These are phyloP conservation scores for Hyperopisus bebe DNA, from an alignment of 2,113 vertebrate species.

Conservation along the genomic window DNA sequence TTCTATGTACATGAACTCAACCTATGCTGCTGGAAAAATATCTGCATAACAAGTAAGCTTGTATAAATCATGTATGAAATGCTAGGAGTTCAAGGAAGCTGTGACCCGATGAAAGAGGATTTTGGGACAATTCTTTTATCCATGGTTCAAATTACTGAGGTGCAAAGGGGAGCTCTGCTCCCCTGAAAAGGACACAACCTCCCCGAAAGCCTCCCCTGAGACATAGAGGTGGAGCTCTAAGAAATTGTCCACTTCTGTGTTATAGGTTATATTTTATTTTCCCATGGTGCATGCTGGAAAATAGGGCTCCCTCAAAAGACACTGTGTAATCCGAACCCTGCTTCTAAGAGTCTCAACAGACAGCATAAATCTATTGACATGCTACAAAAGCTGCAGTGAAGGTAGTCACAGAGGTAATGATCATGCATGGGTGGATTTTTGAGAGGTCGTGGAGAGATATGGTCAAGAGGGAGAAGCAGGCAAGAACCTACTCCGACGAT, in stretches of 20 bases:
- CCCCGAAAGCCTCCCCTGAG: no score
- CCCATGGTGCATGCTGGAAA: no score
- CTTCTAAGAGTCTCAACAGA: not conserved
- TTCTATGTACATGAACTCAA: not conserved
- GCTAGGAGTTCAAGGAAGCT: not conserved
- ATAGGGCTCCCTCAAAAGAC: no score
- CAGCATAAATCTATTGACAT: not conserved
- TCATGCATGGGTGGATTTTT: not conserved
- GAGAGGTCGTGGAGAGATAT: not conserved
- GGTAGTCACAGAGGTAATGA: not conserved
- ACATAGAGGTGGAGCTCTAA: no score
- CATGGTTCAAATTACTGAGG: no score
- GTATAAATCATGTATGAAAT: not conserved
- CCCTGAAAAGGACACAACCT: no score
- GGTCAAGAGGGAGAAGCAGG: no score
- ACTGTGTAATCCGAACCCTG: no score
- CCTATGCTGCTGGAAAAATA: not conserved
- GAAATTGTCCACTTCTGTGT: no score
- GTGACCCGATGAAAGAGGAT: not conserved
- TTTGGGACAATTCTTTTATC: not conserved
- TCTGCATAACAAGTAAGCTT: not conserved
- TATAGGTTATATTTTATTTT: no score
- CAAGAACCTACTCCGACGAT: not conserved
- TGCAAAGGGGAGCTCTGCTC: no score
- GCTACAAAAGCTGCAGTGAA: not conserved